Evolutionary conservation across 2,888 invertebrate genomes (phyloP), one percentile per base, ranked within the genome.

Genomic region (Belgica antarctica): DNA sequence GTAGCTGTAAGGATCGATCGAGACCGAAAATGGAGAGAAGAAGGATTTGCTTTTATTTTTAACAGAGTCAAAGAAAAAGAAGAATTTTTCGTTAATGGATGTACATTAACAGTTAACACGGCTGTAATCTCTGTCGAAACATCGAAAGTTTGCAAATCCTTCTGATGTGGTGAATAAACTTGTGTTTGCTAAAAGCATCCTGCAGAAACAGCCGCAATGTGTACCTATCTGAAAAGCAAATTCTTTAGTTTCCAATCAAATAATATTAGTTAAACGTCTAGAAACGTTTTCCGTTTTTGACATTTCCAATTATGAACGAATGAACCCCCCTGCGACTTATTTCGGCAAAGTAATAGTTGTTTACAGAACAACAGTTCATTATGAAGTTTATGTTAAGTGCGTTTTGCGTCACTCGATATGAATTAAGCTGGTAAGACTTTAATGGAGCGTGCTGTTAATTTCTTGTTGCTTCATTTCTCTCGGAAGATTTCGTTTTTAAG

Each of bases 331-430:
- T 17, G 19, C 17, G 17, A 52, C 22, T 3, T 7, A 5, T 52
- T 52, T 52, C 52, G 52, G 52, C 52, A 52, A 22, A 52, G 52
- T 52, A 17, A 52, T 52, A 52, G 52, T 52, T 52, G 52, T n/a
- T 52, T 52, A 22, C 41, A n/a, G 15, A 41, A 41, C 4, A 41
- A 2, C 41, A 41, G 41, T 52, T 52, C 52, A 52, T 52, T 22
- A 17, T 22, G 41, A n/a, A 41, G 41, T 5, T n/a, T 10, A 41
- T 41, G 5, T 2, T 41, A 15, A 41, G 4, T 41, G 41, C 41
- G n/a, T n/a, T n/a, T n/a, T n/a, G n/a, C n/a, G n/a, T n/a, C n/a
- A 41, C n/a, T 41, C 41, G 41, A 41, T 5, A n/a, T 41, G 41
- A 41, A n/a, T 41, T 15, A 15, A n/a, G 41, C 41, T 41, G 41